Conservation (phyloP, 2,113 vertebrate genomes). For the Muntiacus reevesi region DNA sequence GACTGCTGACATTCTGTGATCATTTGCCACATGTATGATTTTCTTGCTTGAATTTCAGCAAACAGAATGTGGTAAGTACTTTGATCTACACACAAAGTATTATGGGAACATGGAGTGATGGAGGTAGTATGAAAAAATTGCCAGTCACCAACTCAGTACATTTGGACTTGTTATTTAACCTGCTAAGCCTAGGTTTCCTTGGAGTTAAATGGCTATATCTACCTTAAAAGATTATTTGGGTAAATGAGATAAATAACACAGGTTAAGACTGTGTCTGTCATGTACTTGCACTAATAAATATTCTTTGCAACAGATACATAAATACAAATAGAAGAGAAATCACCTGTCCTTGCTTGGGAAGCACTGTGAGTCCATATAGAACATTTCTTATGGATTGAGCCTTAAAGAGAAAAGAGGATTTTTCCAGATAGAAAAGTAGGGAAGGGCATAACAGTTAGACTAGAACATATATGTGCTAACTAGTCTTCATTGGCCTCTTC, state of each 20-base stretch:
- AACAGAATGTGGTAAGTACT: background rate
- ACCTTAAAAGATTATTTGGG: background rate
- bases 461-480: background rate
- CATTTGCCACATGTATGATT: background rate
- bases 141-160: background rate
- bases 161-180: background rate
- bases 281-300: background rate
- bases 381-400: background rate
- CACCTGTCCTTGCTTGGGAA: background rate
- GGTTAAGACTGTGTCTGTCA: background rate
- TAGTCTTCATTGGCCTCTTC: background rate
- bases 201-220: background rate
- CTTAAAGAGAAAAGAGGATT: background rate
- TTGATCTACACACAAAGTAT: background rate
- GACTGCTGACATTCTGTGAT: background rate
- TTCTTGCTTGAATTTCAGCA: background rate
- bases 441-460: background rate
- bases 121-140: background rate
- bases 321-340: background rate
- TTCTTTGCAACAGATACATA: background rate
- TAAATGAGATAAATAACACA: background rate
- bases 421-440: background rate
- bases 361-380: background rate
- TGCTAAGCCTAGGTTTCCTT: background rate
- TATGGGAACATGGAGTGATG: background rate